Evolutionary conservation across 2,888 invertebrate genomes (phyloP), one percentile per base, ranked within the genome.

Genomic region (Meiosimyza decipiens): DNA sequence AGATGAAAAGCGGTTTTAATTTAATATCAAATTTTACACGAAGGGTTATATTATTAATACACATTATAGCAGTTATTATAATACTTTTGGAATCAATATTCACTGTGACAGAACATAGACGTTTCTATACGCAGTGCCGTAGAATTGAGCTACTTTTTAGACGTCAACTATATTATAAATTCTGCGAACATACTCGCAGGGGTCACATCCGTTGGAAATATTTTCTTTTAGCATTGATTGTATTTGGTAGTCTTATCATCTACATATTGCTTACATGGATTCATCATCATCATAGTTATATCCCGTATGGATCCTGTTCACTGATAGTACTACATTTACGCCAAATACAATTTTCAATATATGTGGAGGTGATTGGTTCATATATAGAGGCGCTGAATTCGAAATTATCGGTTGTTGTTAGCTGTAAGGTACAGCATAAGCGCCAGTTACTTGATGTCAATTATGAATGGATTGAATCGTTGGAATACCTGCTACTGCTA

Each of bases 291-390:
- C 13, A 57, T 15, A 28, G 57, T 28, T 57, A 28, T 28, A 28
- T 57, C 11, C 9, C 6, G 49, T 67, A 22, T 72, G 62, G 28
- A 1, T 28, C 52, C 6, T 18, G 11, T 2, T 60, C 72, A 16
- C 9, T 62, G n/a, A 13, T 67, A 11, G 55, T 72, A 15, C 52
- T 72, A 13, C 72, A 67, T 16, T 54, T n/a, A 11, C 62, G 67
- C 33, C 54, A 52, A 11, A n/a, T 67, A 47, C 63, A 62, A 33
- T 7, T 63, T 7, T 54, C 62, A 6, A 50, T 54, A 22, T 49
- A 63, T 50, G 62, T 67, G 15, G 67, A 72, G 6, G 13, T 52
- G 28, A 54, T 67, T 2, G 47, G 15, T 7, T 63, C 5, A 47
- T 72, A 62, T 55, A 13, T 62, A 50, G 62, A 62, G 49, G 22